phyloP scores from a whole-genome alignment of 30 jellyfish, hydroid and myxozoan species.

The Phacellophora camtschatica region DNA sequence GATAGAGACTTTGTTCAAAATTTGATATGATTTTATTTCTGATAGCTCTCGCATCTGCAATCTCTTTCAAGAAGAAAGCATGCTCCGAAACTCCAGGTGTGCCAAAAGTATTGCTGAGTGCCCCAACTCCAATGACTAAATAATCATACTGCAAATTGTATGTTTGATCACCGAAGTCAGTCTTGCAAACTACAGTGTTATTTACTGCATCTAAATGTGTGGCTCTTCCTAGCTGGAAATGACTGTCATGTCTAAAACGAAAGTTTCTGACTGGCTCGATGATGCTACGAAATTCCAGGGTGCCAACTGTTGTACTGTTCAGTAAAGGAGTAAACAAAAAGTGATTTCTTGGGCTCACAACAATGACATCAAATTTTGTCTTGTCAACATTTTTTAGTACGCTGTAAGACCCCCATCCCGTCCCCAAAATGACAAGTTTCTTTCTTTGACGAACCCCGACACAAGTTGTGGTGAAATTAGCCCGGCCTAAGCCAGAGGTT shows the following conservation, averaged over 20 bases:
- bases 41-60: slow-evolving; percentile 91
- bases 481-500: too few relatives aligned
- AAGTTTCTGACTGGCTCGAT: slow-evolving; percentile 93
- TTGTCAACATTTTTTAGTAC: slow-evolving; percentile 69
- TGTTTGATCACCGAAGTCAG: slow-evolving; percentile 52
- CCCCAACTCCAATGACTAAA: slow-evolving; percentile 95
- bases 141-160: slow-evolving; percentile 75
- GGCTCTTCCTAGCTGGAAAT: slow-evolving; percentile 93
- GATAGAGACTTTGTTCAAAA: slow-evolving; percentile 90
- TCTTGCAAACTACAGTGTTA: slow-evolving; percentile 63
- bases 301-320: slow-evolving; percentile 97
- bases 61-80: slow-evolving; percentile 90
- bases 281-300: slow-evolving; percentile 95
- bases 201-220: slow-evolving; percentile 63
- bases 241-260: slow-evolving; percentile 88
- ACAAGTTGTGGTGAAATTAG: too few relatives aligned
- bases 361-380: slow-evolving; percentile 87
- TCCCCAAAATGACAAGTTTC: slow-evolving; percentile 81
- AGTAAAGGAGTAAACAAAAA: slow-evolving; percentile 91
- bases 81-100: slow-evolving; percentile 90
- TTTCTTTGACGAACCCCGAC: too few relatives aligned
- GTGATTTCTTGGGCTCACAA: slow-evolving; percentile 97
- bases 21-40: slow-evolving; percentile 80
- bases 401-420: slow-evolving; percentile 99
- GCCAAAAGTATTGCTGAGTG: slow-evolving; percentile 89